These are phyloP conservation scores for Poecilobothrus nobilitatus DNA, from an alignment of 2,888 invertebrate genomes.

Conservation along the genomic window DNA sequence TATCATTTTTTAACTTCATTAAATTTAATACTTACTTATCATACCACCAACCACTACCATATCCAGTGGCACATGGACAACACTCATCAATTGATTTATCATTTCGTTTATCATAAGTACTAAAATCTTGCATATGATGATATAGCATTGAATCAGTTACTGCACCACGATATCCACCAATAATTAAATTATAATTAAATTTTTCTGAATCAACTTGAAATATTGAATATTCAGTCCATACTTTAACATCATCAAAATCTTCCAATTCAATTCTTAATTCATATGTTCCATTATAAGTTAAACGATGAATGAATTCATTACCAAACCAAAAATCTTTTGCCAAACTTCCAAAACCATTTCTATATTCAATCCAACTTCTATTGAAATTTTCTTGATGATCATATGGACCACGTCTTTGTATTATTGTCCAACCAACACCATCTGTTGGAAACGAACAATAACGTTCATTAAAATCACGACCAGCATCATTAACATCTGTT, in stretches of 20 bases:
- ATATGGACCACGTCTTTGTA: constrained; percentile 44
- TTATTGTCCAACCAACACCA: constrained; percentile 50
- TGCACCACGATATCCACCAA: constrained; percentile 48
- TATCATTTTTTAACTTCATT: too few relatives aligned
- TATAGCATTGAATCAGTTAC: constrained; percentile 48
- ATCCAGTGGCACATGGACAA: constrained; percentile 49
- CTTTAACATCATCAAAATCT: constrained; percentile 45
- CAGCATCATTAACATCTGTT: constrained; percentile 32
- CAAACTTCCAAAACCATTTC: constrained; percentile 50
- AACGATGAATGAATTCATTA: constrained; percentile 48
- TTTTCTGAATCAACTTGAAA: constrained; percentile 43
- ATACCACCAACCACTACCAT: constrained; percentile 56
- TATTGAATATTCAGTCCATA: constrained; percentile 48
- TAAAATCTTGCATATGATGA: constrained; percentile 47
- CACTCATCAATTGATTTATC: constrained; percentile 46
- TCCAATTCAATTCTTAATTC: constrained; percentile 47
- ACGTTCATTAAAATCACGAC: constrained; percentile 43
- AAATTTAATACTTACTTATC: constrained; percentile 40
- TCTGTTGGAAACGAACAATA: constrained; percentile 46
- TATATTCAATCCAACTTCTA: constrained; percentile 50
- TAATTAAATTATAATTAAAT: constrained; percentile 43
- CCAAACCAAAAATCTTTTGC: constrained; percentile 53
- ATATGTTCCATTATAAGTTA: constrained; percentile 41
- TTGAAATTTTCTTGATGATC: constrained; percentile 47
- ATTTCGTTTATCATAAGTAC: constrained; percentile 41